Base-by-base conservation (phyloP, 2,113 vertebrate genomes). In the Scomber colias region DNA sequence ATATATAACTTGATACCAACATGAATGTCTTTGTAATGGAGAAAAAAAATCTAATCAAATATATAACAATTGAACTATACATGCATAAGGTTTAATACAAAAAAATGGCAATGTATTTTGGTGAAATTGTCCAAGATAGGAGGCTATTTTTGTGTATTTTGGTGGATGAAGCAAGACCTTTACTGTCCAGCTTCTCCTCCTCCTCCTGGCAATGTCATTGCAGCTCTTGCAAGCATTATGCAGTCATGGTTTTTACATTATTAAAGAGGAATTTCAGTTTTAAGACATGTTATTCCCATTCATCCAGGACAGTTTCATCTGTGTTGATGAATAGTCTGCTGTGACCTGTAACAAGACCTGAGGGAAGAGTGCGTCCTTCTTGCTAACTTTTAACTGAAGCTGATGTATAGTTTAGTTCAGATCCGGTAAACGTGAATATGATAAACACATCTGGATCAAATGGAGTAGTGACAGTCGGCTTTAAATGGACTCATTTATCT, bases 281-380 rank as follows among this genome's bases (percentile, higher is more conserved):
- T 45, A 73, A 71, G 6, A 61, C 71, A 70, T 81, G 68, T 55
- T 73, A 65, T 79, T 80, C 65, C 40, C 69, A 79, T 79, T 68
- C 24, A 16, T 27, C 19, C 0, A 0, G 21, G 77, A 68, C 5
- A 30, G 61, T 60, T 78, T 68, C 11, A 64, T 77, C 50, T 63
- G 59, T 30, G 64, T 4, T 76, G 44, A 66, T 65, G 54, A 78
- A 80, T n/a, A 9, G 53, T 60, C 49, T 27, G 54, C 30, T 10
- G 35, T 72, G 3, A 27, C 16, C 60, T 57, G 4, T 31, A 49
- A n/a, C 49, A 48, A 48, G 49, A 61, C n/a, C 14, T 64, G 19
- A 77, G 48, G 24, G 19, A 31, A 56, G 9, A 46, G 16, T 63
- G 44, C 57, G 46, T 62, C n/a, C 19, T 30, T 27, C 62, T 75